Percentiles rank a stretch among this genome's conserved stretches.
phyloP scores from a whole-genome alignment of 1,140 invertebrate species.

The Drosophila pandora region DNA sequence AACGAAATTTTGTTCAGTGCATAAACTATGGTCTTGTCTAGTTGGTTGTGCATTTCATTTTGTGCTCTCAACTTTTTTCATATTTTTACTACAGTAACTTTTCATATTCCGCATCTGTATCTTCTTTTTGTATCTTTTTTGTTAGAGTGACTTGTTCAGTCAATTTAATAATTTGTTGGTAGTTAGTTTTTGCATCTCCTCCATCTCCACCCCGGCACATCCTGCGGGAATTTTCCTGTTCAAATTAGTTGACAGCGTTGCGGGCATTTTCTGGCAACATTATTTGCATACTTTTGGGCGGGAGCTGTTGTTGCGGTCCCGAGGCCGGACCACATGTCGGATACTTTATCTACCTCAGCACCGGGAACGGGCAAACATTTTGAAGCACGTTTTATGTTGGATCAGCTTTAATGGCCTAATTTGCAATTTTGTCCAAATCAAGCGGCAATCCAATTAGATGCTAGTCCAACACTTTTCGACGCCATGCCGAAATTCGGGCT shows the following conservation, averaged over 20 bases:
- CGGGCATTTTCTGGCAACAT: slow-evolving; percentile 29
- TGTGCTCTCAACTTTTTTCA: slow-evolving; percentile 48
- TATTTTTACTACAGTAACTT: slow-evolving; percentile 47
- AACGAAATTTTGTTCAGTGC: neutral
- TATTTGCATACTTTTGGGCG: slow-evolving; percentile 39
- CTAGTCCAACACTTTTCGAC: slow-evolving; percentile 22
- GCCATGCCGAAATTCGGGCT: neutral
- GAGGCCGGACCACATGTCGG: slow-evolving; percentile 38
- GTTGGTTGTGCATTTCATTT: slow-evolving; percentile 51
- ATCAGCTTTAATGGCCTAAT: slow-evolving; percentile 53
- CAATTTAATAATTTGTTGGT: slow-evolving; percentile 69
- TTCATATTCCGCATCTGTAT: slow-evolving; percentile 18
- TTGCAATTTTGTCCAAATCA: slow-evolving; percentile 47
- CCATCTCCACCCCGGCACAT: neutral
- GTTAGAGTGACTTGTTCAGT: slow-evolving; percentile 43
- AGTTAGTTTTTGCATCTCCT: slow-evolving; percentile 17
- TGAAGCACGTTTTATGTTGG: slow-evolving; percentile 25
- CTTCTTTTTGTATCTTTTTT: slow-evolving; percentile 22
- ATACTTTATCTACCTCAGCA: slow-evolving; percentile 48
- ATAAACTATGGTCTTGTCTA: neutral
- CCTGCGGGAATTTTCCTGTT: neutral
- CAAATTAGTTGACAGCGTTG: slow-evolving; percentile 47
- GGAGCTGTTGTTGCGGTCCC: slow-evolving; percentile 26
- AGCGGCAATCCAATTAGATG: slow-evolving; percentile 56
- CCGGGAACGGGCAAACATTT: slow-evolving; percentile 16